These are phyloP conservation scores for Coregonus suidteri DNA, from an alignment of 2,797 vertebrate genomes.

Conservation along the genomic window DNA sequence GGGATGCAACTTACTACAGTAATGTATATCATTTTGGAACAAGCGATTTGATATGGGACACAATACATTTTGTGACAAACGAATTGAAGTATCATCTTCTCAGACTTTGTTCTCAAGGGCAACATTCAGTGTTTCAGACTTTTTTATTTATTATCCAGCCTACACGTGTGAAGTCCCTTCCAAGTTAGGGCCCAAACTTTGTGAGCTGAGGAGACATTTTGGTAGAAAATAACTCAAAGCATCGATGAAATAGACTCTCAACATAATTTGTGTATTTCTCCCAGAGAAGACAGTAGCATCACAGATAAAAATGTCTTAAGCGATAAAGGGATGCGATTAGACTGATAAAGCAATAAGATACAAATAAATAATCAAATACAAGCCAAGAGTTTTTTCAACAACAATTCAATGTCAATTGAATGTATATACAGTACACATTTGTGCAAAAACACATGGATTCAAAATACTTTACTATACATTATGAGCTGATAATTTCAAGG, in stretches of 20 bases:
- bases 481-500: slow-evolving; percentile 70
- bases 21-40: too few relatives aligned
- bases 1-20: too few relatives aligned
- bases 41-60: too few relatives aligned
- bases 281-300: neutral
- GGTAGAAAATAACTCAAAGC: neutral
- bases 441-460: slow-evolving; percentile 64
- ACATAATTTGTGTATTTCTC: neutral
- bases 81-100: too few relatives aligned
- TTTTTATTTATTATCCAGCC: too few relatives aligned
- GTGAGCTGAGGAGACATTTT: neutral
- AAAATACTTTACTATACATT: slow-evolving; percentile 55
- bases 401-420: slow-evolving; percentile 47
- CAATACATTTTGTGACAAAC: too few relatives aligned
- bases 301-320: neutral
- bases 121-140: too few relatives aligned
- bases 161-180: neutral
- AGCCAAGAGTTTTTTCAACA: slow-evolving; percentile 51
- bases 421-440: slow-evolving; percentile 64
- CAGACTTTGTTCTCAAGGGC: too few relatives aligned
- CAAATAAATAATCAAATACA: slow-evolving; percentile 39
- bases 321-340: neutral
- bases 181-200: neutral
- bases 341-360: neutral
- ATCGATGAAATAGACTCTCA: neutral